Evolutionary conservation across 2,113 vertebrate genomes (phyloP).

Genomic region (Bettongia penicillata): DNA sequence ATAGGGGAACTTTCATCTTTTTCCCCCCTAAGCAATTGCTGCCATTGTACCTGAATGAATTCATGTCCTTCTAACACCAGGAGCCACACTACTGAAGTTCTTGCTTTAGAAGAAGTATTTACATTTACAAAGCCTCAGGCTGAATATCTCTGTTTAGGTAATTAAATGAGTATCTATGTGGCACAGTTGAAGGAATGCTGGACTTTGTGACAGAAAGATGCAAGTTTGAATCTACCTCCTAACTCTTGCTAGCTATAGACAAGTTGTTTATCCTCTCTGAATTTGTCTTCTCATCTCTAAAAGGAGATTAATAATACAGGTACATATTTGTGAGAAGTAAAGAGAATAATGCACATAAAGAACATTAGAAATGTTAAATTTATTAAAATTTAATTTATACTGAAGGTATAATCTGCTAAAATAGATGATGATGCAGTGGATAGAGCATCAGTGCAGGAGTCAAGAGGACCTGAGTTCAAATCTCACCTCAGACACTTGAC

Average conservation of each 20-base stretch:
- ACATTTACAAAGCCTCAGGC: neutral
- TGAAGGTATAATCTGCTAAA: neutral
- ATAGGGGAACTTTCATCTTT: neutral
- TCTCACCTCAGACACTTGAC: too few species aligned
- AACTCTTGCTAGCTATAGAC: neutral
- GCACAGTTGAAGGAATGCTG: neutral
- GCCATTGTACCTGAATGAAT: neutral
- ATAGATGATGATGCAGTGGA: neutral
- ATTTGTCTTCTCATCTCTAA: neutral
- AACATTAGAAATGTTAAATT: neutral
- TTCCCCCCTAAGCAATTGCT: conserved; percentile 9
- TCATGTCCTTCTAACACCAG: neutral
- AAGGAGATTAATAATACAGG: neutral
- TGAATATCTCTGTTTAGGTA: neutral
- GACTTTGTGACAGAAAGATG: neutral
- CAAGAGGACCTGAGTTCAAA: too few species aligned
- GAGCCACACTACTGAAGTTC: neutral
- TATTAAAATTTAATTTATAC: neutral
- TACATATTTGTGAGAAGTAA: neutral
- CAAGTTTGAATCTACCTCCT: neutral
- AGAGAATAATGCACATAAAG: neutral
- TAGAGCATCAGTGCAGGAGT: too few species aligned
- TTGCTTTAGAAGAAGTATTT: neutral
- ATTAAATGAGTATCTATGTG: neutral
- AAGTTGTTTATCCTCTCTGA: neutral